These are phyloP conservation scores for Parotocinclus haroldoi DNA, from an alignment of 2,797 vertebrate species.

Conservation along the genomic window DNA sequence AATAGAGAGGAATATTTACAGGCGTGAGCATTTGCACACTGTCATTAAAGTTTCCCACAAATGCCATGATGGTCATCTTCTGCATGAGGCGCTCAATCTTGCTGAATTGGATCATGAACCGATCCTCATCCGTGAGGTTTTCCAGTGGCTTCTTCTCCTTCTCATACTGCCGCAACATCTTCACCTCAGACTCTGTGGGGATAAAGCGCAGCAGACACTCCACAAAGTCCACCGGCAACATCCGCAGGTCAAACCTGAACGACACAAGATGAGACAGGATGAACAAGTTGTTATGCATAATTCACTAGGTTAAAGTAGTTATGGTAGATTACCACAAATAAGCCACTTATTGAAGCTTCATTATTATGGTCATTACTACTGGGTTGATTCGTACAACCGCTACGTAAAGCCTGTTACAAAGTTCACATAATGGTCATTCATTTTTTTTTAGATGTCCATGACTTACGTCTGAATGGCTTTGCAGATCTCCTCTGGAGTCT, in stretches of 20 bases:
- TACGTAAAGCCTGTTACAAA: no score
- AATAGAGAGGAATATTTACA: slow-evolving; percentile 56
- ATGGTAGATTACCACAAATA: no score
- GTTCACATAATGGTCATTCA: no score
- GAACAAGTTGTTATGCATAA: not conserved
- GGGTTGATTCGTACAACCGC: no score
- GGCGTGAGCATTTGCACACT: slow-evolving; percentile 95
- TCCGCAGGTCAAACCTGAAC: slow-evolving; percentile 58
- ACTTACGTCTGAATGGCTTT: slow-evolving; percentile 88
- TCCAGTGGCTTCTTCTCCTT: slow-evolving; percentile 91
- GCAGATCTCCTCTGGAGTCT: slow-evolving; percentile 90
- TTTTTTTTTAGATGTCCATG: not conserved
- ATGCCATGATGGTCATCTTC: slow-evolving; percentile 99
- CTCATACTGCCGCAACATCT: slow-evolving; percentile 90
- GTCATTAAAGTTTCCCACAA: slow-evolving; percentile 91
- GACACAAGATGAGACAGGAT: not conserved
- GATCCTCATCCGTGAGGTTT: slow-evolving; percentile 88
- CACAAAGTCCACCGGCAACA: slow-evolving; percentile 91
- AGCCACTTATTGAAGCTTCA: no score
- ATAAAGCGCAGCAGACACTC: slow-evolving; percentile 95
- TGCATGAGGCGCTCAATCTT: slow-evolving; percentile 96
- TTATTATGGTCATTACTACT: no score
- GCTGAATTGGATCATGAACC: slow-evolving; percentile 98
- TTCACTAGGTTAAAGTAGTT: no score
- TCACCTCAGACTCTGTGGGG: slow-evolving; percentile 90